A percentile compares a stretch with the other conserved stretches of the same genome.
Conservation (phyloP, 1,140 invertebrate species). For the Latrodectus geometricus region DNA sequence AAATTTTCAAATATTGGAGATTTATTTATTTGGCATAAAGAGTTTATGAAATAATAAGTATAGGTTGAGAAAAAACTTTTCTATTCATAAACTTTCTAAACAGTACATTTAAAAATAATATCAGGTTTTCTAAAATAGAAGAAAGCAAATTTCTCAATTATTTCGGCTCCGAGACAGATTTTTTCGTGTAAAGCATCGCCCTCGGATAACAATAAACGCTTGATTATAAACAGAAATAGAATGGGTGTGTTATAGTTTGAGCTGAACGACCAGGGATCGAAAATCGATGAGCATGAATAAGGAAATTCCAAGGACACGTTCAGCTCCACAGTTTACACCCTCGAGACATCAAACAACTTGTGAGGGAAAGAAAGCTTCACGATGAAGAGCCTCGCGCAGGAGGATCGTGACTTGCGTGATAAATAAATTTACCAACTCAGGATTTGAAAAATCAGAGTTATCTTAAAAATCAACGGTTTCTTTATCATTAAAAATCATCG, state of each 20-base stretch:
- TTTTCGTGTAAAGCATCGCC: not conserved
- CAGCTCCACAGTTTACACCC: not conserved
- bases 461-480: not conserved
- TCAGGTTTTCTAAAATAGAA: no score
- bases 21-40: no score
- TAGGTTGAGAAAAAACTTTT: no score
- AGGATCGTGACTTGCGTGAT: not conserved
- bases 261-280: constrained; percentile 1
- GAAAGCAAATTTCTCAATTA: no score
- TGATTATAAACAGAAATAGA: constrained; percentile 55
- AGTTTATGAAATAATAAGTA: no score
- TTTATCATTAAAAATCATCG: no score
- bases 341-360: not conserved
- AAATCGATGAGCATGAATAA: constrained; percentile 43
- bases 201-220: constrained; percentile 30
- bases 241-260: constrained; percentile 43
- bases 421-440: not conserved
- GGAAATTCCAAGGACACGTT: constrained; percentile 11
- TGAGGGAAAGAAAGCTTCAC: not conserved
- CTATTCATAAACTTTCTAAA: no score
- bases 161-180: no score
- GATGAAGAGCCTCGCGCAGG: not conserved
- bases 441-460: not conserved
- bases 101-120: no score
- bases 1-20: no score